phyloP scores from a whole-genome alignment of 2,113 vertebrate genomes.

The Phaetusa simplex region DNA sequence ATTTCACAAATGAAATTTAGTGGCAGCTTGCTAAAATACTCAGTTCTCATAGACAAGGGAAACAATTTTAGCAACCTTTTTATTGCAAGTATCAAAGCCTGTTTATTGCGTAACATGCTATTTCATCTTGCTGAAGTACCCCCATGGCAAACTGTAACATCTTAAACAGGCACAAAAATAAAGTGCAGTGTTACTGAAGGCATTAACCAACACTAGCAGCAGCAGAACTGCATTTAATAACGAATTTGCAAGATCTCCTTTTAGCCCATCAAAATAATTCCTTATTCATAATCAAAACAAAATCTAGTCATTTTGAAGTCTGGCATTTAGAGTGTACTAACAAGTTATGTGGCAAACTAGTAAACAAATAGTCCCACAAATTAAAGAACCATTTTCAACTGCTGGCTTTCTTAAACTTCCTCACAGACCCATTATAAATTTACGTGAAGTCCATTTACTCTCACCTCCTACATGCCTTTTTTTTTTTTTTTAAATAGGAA shows the following conservation, averaged over 20 bases:
- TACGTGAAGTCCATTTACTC: not conserved
- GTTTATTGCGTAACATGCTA: not conserved
- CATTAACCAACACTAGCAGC: not conserved
- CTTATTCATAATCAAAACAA: conserved; percentile 7
- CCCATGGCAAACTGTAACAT: not conserved
- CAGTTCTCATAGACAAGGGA: not conserved
- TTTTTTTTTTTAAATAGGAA: not conserved
- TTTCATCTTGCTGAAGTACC: not conserved
- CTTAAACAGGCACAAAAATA: not conserved
- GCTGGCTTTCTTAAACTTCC: not conserved
- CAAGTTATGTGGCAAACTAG: not conserved
- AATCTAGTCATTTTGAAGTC: not conserved
- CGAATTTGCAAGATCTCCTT: not conserved
- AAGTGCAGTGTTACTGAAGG: not conserved
- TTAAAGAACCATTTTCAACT: not conserved
- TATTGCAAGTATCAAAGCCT: not conserved
- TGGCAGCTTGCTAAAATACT: not conserved
- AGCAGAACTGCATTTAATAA: not conserved
- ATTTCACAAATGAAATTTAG: not conserved
- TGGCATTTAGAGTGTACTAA: not conserved
- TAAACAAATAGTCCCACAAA: not conserved
- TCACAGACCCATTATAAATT: not conserved
- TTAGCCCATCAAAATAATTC: not conserved
- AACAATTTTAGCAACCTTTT: not conserved
- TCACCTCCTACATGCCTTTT: not conserved